phyloP scores from a whole-genome alignment of 2,797 vertebrate species.

The Brotogeris chrysoptera region DNA sequence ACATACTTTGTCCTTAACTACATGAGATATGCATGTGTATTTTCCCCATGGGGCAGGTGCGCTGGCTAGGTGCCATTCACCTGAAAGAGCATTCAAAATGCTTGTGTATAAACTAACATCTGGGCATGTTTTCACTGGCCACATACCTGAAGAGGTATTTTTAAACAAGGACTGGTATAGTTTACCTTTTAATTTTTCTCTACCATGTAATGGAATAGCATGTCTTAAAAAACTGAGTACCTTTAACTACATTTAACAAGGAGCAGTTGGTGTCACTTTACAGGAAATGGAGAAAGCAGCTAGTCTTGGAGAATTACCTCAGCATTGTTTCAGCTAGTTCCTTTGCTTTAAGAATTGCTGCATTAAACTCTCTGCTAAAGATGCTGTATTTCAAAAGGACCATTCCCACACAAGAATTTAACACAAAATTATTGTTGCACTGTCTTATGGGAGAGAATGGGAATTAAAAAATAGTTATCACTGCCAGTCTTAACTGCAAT shows the following conservation, averaged over 20 bases:
- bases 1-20: neutral
- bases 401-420: neutral
- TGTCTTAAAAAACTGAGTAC: neutral
- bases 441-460: neutral
- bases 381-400: neutral
- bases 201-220: neutral
- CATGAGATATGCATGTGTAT: neutral
- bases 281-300: slow-evolving; percentile 1
- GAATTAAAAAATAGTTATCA: neutral
- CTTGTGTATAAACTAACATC: neutral
- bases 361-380: neutral
- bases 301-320: neutral
- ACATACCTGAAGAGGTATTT: neutral
- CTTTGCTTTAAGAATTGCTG: neutral
- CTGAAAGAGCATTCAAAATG: neutral
- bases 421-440: neutral
- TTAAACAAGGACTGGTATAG: neutral
- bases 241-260: neutral
- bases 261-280: neutral
- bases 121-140: neutral
- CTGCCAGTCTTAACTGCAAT: neutral
- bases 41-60: neutral
- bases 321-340: neutral
- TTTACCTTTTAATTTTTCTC: neutral
- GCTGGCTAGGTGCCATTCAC: neutral